A percentile compares a stretch with the other conserved stretches of the same genome.
phyloP scores from a whole-genome alignment of 2,113 vertebrate genomes.

The Ranitomeya imitator region DNA sequence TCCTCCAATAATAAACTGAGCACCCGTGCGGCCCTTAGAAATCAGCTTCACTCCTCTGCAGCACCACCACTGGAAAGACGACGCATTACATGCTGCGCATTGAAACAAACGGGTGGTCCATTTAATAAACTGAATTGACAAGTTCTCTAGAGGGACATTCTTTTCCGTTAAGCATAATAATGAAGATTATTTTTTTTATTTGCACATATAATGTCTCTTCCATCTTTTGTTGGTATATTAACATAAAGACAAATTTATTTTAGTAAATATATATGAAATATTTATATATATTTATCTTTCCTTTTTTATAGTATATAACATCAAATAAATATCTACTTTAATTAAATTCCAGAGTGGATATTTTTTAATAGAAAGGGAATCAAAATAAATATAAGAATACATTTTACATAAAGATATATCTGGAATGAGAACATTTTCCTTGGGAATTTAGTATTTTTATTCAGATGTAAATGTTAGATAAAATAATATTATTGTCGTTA shows the following conservation, averaged over 20 bases:
- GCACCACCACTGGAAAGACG: neutral
- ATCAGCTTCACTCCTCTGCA: neutral
- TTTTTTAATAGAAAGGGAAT: neutral
- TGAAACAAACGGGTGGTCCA: neutral
- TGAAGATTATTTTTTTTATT: neutral
- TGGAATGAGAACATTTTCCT: neutral
- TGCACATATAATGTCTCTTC: neutral
- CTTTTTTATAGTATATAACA: neutral
- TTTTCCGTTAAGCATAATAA: neutral
- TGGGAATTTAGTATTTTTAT: neutral
- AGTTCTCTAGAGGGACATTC: neutral
- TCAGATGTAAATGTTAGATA: neutral
- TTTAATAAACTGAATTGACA: neutral
- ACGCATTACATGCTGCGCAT: neutral
- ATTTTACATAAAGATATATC: constrained; percentile 4
- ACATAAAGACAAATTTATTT: neutral
- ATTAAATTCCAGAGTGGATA: neutral
- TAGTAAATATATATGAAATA: neutral
- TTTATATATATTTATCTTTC: neutral
- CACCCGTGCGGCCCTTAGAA: too few relatives aligned
- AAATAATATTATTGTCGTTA: neutral
- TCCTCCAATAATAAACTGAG: neutral
- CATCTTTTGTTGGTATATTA: neutral
- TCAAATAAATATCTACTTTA: neutral
- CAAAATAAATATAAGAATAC: neutral